Evolutionary conservation across 2,113 vertebrate species (phyloP), one percentile per base, ranked within the genome.

Genomic region (Puma concolor): DNA sequence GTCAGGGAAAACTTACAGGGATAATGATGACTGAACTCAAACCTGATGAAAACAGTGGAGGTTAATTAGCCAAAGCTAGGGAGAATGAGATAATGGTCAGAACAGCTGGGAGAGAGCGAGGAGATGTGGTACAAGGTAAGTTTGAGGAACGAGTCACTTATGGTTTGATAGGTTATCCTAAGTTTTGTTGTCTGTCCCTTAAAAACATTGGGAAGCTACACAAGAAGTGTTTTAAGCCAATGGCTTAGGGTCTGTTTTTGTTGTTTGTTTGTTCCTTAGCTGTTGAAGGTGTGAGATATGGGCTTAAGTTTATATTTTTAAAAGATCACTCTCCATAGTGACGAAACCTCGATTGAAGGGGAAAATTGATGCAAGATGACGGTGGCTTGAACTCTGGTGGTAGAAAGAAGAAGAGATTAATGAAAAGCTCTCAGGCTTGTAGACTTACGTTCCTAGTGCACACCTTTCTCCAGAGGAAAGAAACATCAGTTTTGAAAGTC

Each of bases 401-500:
- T 60, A 74, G 21, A 66, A 81, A 89, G n/a, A 87, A 15, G 21
- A 72, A 82, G 21, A 94, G 48, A 91, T 66, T 27, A 88, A 72
- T 57, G 44, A 50, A 82, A 84, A 80, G 9, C 10, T 88, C 81
- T 93, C 41, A 38, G 77, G 54, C 64, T 90, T 19, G 1, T 27
- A 74, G 66, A 71, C 19, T 41, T 72, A 67, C 29, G 19, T 89
- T 60, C 7, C 33, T 69, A 80, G 41, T 12, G 48, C 16, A 41
- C 5, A 64, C 31, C 41, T 77, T 91, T 97, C 72, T 95, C 69
- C 80, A 95, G 89, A 84, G 48, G 81, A 93, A 84, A 50, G 71
- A 95, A 82, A 79, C 67, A n/a, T 74, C 81, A 64, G 10, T 14
- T 98, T 94, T 63, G 60, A 94, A 97, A 92, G 66, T 94, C 88